phyloP scores from a whole-genome alignment of 2,797 vertebrate species.

The Austrolebias charrua region DNA sequence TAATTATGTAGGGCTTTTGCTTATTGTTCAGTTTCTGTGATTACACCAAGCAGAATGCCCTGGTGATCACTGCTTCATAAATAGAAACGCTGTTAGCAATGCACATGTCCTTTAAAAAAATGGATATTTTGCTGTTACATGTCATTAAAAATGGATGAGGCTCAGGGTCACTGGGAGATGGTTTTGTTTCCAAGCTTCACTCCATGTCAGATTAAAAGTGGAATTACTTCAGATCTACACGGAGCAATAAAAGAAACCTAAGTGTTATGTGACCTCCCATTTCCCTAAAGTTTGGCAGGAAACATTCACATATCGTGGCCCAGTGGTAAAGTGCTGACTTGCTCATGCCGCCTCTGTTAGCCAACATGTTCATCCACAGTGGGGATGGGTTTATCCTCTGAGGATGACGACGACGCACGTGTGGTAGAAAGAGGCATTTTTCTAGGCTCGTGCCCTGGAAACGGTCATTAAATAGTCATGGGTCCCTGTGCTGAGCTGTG shows the following conservation, averaged over 20 bases:
- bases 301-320: conserved; percentile 33
- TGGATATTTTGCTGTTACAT: conserved; percentile 46
- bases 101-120: conserved; percentile 47
- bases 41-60: conserved; percentile 32
- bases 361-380: conserved; percentile 32
- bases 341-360: conserved; percentile 38
- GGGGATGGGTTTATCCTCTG: conserved; percentile 23
- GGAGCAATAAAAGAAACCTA: conserved; percentile 1
- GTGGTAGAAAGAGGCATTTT: conserved; percentile 25
- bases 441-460: conserved; percentile 39
- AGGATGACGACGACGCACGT: conserved; percentile 26
- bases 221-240: conserved; percentile 27
- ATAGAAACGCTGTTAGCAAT: conserved; percentile 44
- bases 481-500: conserved; percentile 45
- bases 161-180: conserved; percentile 46
- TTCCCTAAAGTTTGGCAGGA: conserved; percentile 11
- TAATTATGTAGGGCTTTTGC: conserved; percentile 18
- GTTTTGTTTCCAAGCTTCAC: conserved; percentile 29
- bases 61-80: conserved; percentile 25
- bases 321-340: conserved; percentile 31
- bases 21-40: conserved; percentile 21
- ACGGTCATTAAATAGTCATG: conserved; percentile 76
- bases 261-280: conserved; percentile 25
- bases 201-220: conserved; percentile 29
- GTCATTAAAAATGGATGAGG: conserved; percentile 64